Base-by-base conservation (phyloP, 1,140 invertebrate species). In the Heliconius melpomene region DNA sequence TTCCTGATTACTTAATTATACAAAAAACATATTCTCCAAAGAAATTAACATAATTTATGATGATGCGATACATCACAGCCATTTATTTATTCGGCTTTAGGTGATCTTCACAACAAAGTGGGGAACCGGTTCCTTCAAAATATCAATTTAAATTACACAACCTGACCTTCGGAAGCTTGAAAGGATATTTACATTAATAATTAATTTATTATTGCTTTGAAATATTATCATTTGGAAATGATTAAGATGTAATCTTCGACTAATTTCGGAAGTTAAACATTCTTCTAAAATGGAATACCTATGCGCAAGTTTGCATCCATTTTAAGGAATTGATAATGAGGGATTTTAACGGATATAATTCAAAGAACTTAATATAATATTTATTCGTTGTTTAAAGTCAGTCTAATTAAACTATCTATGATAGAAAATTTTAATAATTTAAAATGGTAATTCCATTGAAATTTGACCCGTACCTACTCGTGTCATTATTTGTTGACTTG, bases 401-500 rank as follows among this genome's bases (percentile, higher is more conserved):
- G 40, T 18, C 1, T 18, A 52, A 18, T 16, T 16, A 20, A 52
- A 52, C 40, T 46, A 46, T 52, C 5, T 20, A 52, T 52, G n/a
- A 16, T 18, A 52, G 13, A 52, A 52, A 16, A 52, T 20, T 52
- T 6, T 23, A 57, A 23, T 57, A 7, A 57, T 23, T 57, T n/a
- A 57, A 57, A 8, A 57, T 57, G 54, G 54, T 57, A 57, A 57
- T 57, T 57, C 54, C 54, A 23, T 7, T 57, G 54, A 57, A 57
- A 57, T 57, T 9, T n/a, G 57, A 60, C 7, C 2, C 57, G 23
- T 60, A 11, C 57, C 1, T 11, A 11, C 9, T 60, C 57, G 57
- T 57, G 54, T 57, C 54, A 57, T 57, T 57, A 57, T 11, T 60
- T 60, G 57, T 60, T 60, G 57, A 60, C 57, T 26, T 13, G 57